phyloP scores from a whole-genome alignment of 2,888 invertebrate species.

The Leuctra nigra region DNA sequence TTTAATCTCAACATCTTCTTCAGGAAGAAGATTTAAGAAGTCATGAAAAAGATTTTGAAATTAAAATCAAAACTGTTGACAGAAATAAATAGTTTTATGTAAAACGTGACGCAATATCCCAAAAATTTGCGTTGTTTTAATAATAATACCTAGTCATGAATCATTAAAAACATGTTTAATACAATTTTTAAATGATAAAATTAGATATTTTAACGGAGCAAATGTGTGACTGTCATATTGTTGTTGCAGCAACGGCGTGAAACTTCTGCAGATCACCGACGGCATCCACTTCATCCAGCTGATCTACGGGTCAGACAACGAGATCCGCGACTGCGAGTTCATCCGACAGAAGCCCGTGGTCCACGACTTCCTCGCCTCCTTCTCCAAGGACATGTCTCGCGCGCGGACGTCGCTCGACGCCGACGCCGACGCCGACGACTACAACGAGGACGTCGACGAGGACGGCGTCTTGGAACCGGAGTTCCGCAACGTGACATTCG shows the following conservation, averaged over 20 bases:
- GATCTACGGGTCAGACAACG: slow-evolving; percentile 54
- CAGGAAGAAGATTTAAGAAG: no score
- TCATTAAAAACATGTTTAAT: no score
- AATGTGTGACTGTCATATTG: no score
- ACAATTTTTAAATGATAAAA: no score
- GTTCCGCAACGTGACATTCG: slow-evolving; percentile 12
- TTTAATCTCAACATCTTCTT: no score
- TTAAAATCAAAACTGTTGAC: no score
- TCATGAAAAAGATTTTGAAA: no score
- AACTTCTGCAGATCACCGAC: slow-evolving; percentile 60
- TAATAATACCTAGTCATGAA: no score
- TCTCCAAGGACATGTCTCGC: slow-evolving; percentile 49
- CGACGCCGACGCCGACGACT: slow-evolving; percentile 39
- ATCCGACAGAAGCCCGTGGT: slow-evolving; percentile 48
- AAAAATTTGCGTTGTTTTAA: no score
- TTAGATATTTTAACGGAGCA: background rate
- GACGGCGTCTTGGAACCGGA: background rate
- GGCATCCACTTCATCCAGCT: slow-evolving; percentile 61
- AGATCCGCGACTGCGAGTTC: slow-evolving; percentile 61
- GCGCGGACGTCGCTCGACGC: slow-evolving; percentile 27
- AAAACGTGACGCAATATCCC: no score
- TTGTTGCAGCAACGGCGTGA: slow-evolving; percentile 49
- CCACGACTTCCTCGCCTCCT: slow-evolving; percentile 51
- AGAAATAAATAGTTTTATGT: no score
- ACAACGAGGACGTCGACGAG: slow-evolving; percentile 23